Conservation (phyloP, 64 coral and sea anemone species). For the Stichodactyla mertensii region DNA sequence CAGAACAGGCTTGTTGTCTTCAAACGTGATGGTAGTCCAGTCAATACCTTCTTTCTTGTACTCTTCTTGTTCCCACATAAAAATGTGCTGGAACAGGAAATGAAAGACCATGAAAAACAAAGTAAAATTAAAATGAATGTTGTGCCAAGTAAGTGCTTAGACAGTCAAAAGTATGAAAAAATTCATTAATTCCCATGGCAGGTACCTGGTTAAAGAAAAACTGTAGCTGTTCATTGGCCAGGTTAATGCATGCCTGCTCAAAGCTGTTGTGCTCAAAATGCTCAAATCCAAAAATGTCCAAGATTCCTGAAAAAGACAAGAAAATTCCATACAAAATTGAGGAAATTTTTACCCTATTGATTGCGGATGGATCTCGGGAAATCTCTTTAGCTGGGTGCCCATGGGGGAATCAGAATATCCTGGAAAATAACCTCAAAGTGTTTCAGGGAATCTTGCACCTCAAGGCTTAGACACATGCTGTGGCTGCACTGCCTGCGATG, state of each 20-base stretch:
- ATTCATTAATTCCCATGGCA: neutral
- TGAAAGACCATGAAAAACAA: too few species aligned
- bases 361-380: too few species aligned
- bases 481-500: too few species aligned
- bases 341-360: too few species aligned
- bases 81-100: conserved; percentile 62
- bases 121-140: too few species aligned
- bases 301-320: conserved; percentile 43
- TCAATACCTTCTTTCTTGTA: conserved; percentile 90
- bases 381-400: too few species aligned
- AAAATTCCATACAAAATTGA: neutral
- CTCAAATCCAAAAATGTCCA: conserved; percentile 93
- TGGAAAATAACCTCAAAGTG: too few species aligned
- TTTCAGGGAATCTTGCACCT: too few species aligned
- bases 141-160: neutral
- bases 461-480: too few species aligned
- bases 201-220: conserved; percentile 90
- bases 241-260: conserved; percentile 84
- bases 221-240: conserved; percentile 88
- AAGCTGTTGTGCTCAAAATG: conserved; percentile 92
- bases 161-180: neutral
- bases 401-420: too few species aligned
- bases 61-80: conserved; percentile 93
- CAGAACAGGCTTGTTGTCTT: conserved; percentile 85
- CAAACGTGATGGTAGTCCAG: conserved; percentile 63